Evolutionary conservation across 2,888 invertebrate genomes (phyloP), one percentile per base, ranked within the genome.

Genomic region (Euproctis similis): DNA sequence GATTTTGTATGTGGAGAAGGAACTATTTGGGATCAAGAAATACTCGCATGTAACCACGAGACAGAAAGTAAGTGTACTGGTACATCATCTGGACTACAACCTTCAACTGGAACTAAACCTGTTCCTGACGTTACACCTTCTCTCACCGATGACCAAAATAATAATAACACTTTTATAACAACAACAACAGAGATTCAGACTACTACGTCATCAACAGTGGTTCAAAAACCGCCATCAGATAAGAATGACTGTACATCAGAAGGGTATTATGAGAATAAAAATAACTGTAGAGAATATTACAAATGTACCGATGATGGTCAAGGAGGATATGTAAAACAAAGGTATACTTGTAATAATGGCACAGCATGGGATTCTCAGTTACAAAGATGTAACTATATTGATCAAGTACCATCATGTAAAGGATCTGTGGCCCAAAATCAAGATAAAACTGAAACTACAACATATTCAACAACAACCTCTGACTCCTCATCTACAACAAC

Each of bases 1-100:
- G 88, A 91, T 28, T 93, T 92, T 55, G 73, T 74, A 8, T 93
- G 93, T 59, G 90, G 88, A 1, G 86, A 88, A 18, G 92, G 91
- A 25, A 92, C 92, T 2, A 88, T 90, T 12, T 88, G 87, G 87
- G 87, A 88, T 58, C 77, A 85, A 41, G 66, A 82, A 18, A 76
- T 84, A 29, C 76, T 85, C 47, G 76, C 77, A 1, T 90, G 90
- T 46, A 85, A 87, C 55, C 81, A 87, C 46, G 73, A 74, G 32
- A 73, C 70, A 7, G 40, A 46, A 28, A 46, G 44, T 10, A 50
- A 49, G 8, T 65, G 65, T 36, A 17, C 26, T 6, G 6, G 10
- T 20, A 18, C 8, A 21, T n/a, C 20, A 16, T 11, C 28, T 12
- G 7, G 21, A 3, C 24, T 9, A 12, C 10, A 4, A 10, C 5